Base-by-base conservation (phyloP, 2,113 vertebrate species). In the Aplodontia rufa region DNA sequence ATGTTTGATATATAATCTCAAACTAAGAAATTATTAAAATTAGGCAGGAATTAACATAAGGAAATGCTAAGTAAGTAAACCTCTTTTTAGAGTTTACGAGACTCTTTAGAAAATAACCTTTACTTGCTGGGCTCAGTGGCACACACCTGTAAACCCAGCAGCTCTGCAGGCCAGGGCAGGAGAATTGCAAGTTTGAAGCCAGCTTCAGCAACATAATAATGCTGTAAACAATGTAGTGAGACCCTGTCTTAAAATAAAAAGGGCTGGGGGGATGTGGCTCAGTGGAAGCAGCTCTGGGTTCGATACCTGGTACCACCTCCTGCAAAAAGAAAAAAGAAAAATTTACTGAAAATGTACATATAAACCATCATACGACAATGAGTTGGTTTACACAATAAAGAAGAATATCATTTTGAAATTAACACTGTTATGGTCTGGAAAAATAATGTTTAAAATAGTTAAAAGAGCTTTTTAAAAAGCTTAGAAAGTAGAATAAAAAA, bases 401-500 rank as follows among this genome's bases (percentile, higher is more conserved):
- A 32, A 37, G 40, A 89, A 17, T 58, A 60, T 84, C 26, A 74
- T 11, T 93, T 79, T 87, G 84, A 84, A 35, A 49, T 94, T 91
- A 75, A 74, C 75, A 58, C 6, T 76, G 47, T 90, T 80, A 16
- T 14, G 78, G 35, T 87, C n/a, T 91, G 32, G 60, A 74, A 84
- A 80, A 91, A 79, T n/a, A 68, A 42, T 72, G 32, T 62, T 91
- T 49, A 91, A 71, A 78, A 40, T n/a, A 40, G 17, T 58, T 81
- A 64, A 72, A 71, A 71, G 71, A 69, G 22, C 71, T 35, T 35
- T 66, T 35, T 14, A 47, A 75, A 62, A 84, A 69, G 71, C 45
- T 42, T 84, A 84, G 32, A 69, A 89, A 94, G 47, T 53, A 85
- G 35, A 81, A 40, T 89, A 42, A 92, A 94, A 49, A 75, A 68